Conservation (phyloP, 2,888 invertebrate species). For the Papilio gigon region DNA sequence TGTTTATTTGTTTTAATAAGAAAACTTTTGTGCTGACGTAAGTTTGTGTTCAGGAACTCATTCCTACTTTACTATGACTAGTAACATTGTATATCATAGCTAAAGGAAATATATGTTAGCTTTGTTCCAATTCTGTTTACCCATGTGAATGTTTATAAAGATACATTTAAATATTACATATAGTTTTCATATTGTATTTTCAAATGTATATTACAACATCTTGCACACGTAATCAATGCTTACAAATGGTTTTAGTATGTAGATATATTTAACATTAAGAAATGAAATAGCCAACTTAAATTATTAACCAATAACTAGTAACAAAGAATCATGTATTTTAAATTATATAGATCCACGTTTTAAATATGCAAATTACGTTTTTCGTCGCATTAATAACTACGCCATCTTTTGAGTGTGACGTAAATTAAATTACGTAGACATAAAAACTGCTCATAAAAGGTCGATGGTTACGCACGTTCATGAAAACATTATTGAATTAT, state of each 20-base stretch:
- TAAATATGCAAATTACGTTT: background rate
- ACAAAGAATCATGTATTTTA: background rate
- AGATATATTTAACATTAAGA: no score
- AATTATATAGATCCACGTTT: background rate
- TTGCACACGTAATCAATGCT: no score
- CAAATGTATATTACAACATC: no score
- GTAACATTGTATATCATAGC: background rate
- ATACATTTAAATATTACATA: no score
- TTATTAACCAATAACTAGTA: background rate
- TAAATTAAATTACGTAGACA: background rate
- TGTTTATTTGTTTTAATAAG: constrained; percentile 12
- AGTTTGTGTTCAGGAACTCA: background rate
- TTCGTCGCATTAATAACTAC: background rate
- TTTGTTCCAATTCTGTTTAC: no score
- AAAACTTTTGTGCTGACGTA: background rate
- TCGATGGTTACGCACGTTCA: constrained; percentile 7
- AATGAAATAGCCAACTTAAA: no score
- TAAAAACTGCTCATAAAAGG: constrained; percentile 31
- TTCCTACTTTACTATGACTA: background rate
- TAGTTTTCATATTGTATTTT: no score
- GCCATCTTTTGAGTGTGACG: background rate
- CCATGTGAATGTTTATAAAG: no score
- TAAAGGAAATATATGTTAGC: no score
- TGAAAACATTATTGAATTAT: constrained; percentile 26
- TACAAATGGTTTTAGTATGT: no score